A percentile compares a stretch with the other conserved stretches of the same genome.
Conservation (phyloP, 2,797 vertebrate genomes). For the Schizopygopsis pylzovi region DNA sequence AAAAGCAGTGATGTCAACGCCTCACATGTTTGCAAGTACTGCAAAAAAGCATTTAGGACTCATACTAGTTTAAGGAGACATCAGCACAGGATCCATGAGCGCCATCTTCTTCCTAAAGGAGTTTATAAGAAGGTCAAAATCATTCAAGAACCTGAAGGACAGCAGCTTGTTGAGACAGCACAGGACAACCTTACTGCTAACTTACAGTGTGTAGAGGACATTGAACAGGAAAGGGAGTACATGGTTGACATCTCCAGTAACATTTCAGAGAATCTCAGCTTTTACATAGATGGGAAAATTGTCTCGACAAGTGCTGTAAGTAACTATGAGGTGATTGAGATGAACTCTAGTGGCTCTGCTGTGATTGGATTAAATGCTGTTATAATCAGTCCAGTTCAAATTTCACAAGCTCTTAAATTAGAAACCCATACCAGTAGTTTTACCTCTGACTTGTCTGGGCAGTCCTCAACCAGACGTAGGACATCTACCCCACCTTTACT, state of each 20-base stretch:
- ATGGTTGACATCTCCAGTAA: constrained; percentile 94
- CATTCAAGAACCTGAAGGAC: constrained; percentile 71
- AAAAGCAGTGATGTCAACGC: constrained; percentile 78
- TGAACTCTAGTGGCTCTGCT: constrained; percentile 82
- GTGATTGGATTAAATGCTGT: constrained; percentile 88
- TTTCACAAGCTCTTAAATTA: constrained; percentile 80
- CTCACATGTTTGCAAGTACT: constrained; percentile 86
- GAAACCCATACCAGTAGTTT: constrained; percentile 71
- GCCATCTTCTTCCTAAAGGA: constrained; percentile 81
- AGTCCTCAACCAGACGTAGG: constrained; percentile 85
- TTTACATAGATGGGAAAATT: constrained; percentile 95
- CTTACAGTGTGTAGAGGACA: constrained; percentile 75
- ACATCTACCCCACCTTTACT: constrained; percentile 91
- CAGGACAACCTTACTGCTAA: constrained; percentile 48
- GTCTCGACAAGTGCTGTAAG: constrained; percentile 88
- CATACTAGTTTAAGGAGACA: constrained; percentile 88
- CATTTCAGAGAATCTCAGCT: constrained; percentile 95
- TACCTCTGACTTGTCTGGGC: constrained; percentile 79
- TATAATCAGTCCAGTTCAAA: constrained; percentile 83
- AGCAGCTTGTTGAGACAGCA: constrained; percentile 55
- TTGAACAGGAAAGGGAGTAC: constrained; percentile 83
- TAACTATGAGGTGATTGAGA: constrained; percentile 89
- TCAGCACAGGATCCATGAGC: constrained; percentile 87
- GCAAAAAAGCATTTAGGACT: constrained; percentile 90
- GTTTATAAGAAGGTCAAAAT: constrained; percentile 79